A percentile compares a stretch with the other conserved stretches of the same genome.
phyloP scores from a whole-genome alignment of 2,113 vertebrate genomes.

The Mastomys coucha region DNA sequence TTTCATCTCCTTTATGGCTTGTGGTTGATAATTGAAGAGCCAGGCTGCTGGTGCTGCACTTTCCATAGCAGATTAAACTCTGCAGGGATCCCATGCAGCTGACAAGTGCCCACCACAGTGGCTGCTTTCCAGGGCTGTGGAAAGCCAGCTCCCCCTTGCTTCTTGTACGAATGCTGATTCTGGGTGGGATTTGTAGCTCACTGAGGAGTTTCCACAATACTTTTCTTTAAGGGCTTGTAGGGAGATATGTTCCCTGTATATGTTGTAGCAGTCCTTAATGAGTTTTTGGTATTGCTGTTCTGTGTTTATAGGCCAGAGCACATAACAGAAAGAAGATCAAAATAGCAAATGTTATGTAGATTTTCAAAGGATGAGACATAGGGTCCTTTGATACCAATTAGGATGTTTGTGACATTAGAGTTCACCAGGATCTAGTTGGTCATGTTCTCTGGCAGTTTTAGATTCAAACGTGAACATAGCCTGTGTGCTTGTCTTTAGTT shows the following conservation, averaged over 20 bases:
- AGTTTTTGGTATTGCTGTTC: background rate
- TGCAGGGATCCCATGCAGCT: background rate
- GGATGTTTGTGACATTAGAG: background rate
- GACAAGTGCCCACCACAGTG: background rate
- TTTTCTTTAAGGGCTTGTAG: background rate
- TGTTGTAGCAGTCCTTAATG: background rate
- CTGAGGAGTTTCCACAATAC: background rate
- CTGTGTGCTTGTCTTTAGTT: background rate
- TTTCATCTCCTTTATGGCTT: background rate
- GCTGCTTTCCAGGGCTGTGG: background rate
- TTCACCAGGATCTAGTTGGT: background rate
- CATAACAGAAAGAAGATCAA: background rate
- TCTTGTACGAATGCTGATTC: background rate
- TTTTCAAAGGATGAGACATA: background rate
- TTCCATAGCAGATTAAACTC: background rate
- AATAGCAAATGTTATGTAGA: background rate
- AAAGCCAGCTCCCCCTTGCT: accelerated
- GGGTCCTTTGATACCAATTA: background rate
- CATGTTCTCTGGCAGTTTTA: background rate
- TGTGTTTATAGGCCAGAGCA: background rate
- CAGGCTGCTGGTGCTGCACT: background rate
- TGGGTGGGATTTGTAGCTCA: background rate
- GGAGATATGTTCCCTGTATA: background rate
- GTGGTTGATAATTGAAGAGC: background rate
- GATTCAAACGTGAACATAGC: background rate